Evolutionary conservation across 2,888 invertebrate species (phyloP), one percentile per base, ranked within the genome.

Genomic region (Noctua janthina): DNA sequence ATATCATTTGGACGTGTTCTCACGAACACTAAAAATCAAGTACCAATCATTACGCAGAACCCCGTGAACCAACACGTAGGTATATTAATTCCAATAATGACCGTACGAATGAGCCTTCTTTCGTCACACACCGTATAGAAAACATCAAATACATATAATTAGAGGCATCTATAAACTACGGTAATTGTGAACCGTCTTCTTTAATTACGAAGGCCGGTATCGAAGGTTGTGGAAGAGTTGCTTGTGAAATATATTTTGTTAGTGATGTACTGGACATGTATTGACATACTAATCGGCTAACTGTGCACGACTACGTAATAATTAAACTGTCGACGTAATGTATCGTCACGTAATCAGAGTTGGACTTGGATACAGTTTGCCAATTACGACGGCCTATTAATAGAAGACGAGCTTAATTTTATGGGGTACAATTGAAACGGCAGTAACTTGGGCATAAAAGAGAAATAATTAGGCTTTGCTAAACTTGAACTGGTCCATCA

Each of bases 21-120:
- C 96, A 96, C 96, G 96, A 93, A 92, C 92, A 91, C 92, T 93
- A 96, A 96, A 96, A 96, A 95, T 94, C 93, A 92, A 93, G 92
- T 94, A 93, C 90, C 93, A 92, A 94, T 96, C 94, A 96, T 96
- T 96, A 96, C 87, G 83, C 88, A 91, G 93, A 94, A 96, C 96
- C 96, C 96, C 93, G 94, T 94, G 96, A 96, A 94, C 96, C 95
- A 91, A 95, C 96, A 96, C 96, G 96, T 96, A 96, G 95, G 93
- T 95, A 96, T 96, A 97, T 97, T 97, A 96, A 97, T 97, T 96
- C 96, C 92, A 95, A 92, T 96, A 96, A 97, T 96, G 96, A 96
- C 96, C 93, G 93, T 91, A 90, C 91, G 95, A 94, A 94, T 93
- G 94, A 94, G 93, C 93, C 92, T 93, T 95, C 95, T 96, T 96